Percentiles rank a stretch among this genome's conserved stretches.
These are phyloP conservation scores for Blastobasis lacticolella DNA, from an alignment of 2,888 invertebrate genomes.

Conservation along the genomic window DNA sequence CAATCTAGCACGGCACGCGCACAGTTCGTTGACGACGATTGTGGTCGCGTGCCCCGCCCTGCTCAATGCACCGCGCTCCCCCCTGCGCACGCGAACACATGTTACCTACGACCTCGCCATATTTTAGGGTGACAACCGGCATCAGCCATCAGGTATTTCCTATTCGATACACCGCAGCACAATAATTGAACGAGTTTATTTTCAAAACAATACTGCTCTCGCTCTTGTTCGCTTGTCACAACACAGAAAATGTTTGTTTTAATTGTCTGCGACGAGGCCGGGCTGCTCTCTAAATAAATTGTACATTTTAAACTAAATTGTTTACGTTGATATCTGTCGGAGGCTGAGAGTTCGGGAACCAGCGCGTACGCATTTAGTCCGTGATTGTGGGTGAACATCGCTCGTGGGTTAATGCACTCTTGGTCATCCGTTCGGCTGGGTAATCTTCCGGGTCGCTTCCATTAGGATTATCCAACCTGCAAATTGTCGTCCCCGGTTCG, in stretches of 20 bases:
- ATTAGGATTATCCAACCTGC: conserved; percentile 18
- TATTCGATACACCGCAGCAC: background rate
- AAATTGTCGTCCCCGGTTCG: too few species aligned
- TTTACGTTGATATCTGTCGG: conserved; percentile 46
- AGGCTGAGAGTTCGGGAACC: conserved; percentile 34
- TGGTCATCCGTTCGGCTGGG: conserved; percentile 34
- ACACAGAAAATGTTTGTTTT: too few species aligned
- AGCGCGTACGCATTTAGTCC: conserved; percentile 19
- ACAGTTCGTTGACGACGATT: conserved; percentile 13
- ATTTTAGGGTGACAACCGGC: conserved; percentile 25
- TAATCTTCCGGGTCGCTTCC: conserved; percentile 40
- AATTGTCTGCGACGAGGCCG: background rate
- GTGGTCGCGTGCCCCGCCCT: conserved; percentile 24
- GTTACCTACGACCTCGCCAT: conserved; percentile 21
- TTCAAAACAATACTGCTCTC: too few species aligned
- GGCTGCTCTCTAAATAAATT: conserved; percentile 24
- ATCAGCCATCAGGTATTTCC: conserved; percentile 12
- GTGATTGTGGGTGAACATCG: conserved; percentile 39
- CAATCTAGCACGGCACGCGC: conserved; percentile 4
- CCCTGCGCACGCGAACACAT: conserved; percentile 27
- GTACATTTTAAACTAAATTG: conserved; percentile 40
- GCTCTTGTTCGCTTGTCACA: too few species aligned
- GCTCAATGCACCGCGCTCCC: conserved; percentile 19
- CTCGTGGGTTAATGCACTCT: conserved; percentile 55
- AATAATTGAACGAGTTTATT: background rate